phyloP scores from a whole-genome alignment of 2,113 vertebrate genomes.

The Lutjanus erythropterus region DNA sequence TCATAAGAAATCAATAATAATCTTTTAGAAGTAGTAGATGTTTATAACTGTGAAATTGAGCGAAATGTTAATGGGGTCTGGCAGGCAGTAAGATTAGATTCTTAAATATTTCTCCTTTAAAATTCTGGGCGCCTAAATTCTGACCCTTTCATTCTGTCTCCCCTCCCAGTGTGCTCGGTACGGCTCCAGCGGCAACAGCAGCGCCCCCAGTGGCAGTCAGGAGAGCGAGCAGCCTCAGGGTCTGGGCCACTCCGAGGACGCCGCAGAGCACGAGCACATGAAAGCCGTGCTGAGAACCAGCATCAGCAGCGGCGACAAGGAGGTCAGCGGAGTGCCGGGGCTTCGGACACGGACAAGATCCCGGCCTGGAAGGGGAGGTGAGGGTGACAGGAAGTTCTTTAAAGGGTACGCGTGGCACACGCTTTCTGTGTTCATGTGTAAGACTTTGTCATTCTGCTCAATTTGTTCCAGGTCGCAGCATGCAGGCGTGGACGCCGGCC shows the following conservation, averaged over 20 bases:
- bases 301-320: constrained; percentile 79
- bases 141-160: neutral
- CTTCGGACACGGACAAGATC: constrained; percentile 88
- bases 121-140: too few species aligned
- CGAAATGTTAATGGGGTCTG: too few species aligned
- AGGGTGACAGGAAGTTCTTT: neutral
- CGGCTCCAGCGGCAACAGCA: constrained; percentile 58
- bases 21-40: too few species aligned
- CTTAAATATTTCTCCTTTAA: too few species aligned
- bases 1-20: too few species aligned
- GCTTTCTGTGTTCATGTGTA: neutral
- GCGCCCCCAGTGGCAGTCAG: constrained; percentile 77
- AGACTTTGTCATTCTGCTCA: neutral
- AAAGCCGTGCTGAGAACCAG: constrained; percentile 92
- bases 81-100: too few species aligned
- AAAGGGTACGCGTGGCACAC: neutral
- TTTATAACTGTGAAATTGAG: too few species aligned
- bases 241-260: constrained; percentile 89
- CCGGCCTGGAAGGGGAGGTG: constrained; percentile 88
- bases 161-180: constrained; percentile 36
- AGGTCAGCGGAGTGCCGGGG: constrained; percentile 75
- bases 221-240: constrained; percentile 87
- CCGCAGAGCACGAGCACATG: constrained; percentile 94
- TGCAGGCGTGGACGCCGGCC: constrained; percentile 80
- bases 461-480: constrained; percentile 82